A percentile compares a stretch with the other conserved stretches of the same genome.
Evolutionary conservation across 2,888 invertebrate species (phyloP).

Genomic region (Dysmachus trigonus): DNA sequence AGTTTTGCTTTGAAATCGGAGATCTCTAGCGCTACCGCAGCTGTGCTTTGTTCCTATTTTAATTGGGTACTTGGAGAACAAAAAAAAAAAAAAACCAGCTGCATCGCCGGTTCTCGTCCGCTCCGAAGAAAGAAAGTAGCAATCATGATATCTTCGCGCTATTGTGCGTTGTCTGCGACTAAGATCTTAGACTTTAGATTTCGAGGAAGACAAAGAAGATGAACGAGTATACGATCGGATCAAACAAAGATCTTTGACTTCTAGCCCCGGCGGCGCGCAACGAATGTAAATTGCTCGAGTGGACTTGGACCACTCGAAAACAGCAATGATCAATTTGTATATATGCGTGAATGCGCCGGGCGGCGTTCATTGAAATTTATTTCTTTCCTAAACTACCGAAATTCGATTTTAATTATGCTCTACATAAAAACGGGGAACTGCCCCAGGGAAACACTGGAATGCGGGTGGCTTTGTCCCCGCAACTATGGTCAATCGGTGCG

Average conservation of each 20-base stretch:
- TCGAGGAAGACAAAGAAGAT: neutral
- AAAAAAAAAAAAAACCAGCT: neutral
- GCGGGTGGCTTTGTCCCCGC: neutral
- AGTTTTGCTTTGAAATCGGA: slow-evolving; percentile 10
- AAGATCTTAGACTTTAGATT: too few relatives aligned
- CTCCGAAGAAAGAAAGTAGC: slow-evolving; percentile 1
- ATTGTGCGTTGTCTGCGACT: neutral
- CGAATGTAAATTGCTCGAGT: neutral
- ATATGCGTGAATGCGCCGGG: neutral
- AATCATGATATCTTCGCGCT: neutral
- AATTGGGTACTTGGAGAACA: neutral
- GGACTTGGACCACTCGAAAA: neutral
- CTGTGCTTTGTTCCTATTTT: neutral
- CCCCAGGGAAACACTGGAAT: neutral
- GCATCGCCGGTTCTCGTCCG: neutral
- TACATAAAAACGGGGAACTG: neutral
- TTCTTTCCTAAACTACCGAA: neutral
- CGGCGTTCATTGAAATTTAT: slow-evolving; percentile 10
- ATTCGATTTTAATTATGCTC: slow-evolving; percentile 13
- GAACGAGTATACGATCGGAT: neutral
- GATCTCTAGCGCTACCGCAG: neutral
- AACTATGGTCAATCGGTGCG: neutral
- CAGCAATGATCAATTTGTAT: neutral
- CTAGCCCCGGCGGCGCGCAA: neutral
- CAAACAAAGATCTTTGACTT: neutral